A percentile compares a stretch with the other conserved stretches of the same genome.
Evolutionary conservation across 1,140 invertebrate species (phyloP).

Genomic region (Dermatophagoides farinae): DNA sequence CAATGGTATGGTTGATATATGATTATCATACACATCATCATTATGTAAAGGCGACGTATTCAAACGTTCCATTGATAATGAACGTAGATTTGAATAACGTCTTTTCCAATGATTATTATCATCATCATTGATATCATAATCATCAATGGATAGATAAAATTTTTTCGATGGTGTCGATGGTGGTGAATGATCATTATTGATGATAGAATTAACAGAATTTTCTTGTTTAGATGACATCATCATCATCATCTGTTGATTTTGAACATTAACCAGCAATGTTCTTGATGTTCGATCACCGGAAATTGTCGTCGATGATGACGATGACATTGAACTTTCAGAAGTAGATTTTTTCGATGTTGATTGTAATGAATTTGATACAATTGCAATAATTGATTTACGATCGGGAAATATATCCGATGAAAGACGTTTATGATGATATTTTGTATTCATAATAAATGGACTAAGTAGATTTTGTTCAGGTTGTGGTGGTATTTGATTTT

Average conservation of each 20-base stretch:
- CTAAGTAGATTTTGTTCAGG: neutral
- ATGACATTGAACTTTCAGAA: constrained; percentile 3
- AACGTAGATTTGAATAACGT: neutral
- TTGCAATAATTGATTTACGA: neutral
- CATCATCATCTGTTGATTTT: neutral
- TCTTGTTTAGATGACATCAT: no score
- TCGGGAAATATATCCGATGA: constrained; percentile 6
- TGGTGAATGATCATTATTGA: neutral
- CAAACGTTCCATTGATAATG: neutral
- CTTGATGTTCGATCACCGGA: neutral
- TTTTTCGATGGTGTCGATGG: constrained; percentile 7
- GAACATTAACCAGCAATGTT: neutral
- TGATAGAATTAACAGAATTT: neutral
- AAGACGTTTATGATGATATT: constrained; percentile 5
- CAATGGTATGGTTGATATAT: no score
- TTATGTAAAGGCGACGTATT: neutral
- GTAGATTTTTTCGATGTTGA: neutral
- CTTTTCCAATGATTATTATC: neutral
- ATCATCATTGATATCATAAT: neutral
- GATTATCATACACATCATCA: no score
- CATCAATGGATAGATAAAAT: constrained; percentile 2
- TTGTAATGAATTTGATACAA: neutral
- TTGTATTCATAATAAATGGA: neutral
- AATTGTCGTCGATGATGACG: neutral
- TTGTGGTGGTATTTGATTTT: neutral